Conservation (phyloP, 2,888 invertebrate species). For the Agyllia agylla region DNA sequence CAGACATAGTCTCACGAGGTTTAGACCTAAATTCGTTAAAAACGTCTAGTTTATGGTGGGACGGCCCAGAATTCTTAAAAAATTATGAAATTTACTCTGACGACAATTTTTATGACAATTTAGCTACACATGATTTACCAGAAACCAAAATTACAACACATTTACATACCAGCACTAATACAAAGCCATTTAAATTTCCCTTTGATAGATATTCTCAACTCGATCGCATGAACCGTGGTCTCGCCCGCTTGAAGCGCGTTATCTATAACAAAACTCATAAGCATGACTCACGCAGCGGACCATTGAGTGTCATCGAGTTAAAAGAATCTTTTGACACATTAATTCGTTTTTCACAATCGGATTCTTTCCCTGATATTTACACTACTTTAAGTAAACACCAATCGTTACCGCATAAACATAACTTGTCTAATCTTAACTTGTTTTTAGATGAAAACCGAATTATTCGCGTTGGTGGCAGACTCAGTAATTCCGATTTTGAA, state of each 20-base stretch:
- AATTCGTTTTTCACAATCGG: conserved; percentile 3
- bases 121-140: conserved; percentile 5
- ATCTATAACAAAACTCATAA: conserved; percentile 26
- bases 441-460: conserved; percentile 33
- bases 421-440: conserved; percentile 15
- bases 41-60: conserved; percentile 39
- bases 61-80: conserved; percentile 45
- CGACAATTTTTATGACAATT: background rate
- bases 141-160: conserved; percentile 23
- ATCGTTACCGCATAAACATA: conserved; percentile 6
- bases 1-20: conserved; percentile 23
- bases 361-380: conserved; percentile 30
- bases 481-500: conserved; percentile 39
- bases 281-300: conserved; percentile 18
- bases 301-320: conserved; percentile 39
- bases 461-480: conserved; percentile 44
- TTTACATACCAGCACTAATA: background rate
- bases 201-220: conserved; percentile 50
- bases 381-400: background rate
- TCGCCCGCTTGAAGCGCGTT: conserved; percentile 39
- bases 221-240: conserved; percentile 32
- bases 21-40: conserved; percentile 1
- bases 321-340: background rate
- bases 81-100: background rate
- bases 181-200: conserved; percentile 17